Percentiles rank a stretch among this genome's conserved stretches.
Evolutionary conservation across 1,140 invertebrate species (phyloP).

Genomic region (Cepaea nemoralis): DNA sequence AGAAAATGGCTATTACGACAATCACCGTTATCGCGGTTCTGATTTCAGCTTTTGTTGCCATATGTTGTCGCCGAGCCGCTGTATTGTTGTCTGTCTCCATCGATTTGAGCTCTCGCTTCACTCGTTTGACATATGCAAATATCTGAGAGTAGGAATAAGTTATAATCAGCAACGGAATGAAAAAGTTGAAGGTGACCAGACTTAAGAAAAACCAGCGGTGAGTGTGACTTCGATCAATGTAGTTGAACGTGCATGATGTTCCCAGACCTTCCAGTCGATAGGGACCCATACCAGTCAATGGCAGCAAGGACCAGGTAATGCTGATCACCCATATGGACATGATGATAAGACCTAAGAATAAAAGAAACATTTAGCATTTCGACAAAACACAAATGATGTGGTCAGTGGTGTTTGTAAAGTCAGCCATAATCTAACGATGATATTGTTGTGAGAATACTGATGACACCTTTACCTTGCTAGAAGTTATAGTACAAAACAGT

Average conservation of each 20-base stretch:
- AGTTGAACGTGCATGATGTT: conserved; percentile 57
- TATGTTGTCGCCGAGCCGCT: conserved; percentile 1
- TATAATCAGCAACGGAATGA: conserved; percentile 43
- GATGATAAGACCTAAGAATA: conserved; percentile 22
- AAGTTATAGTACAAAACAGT: too few species aligned
- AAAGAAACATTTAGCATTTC: neutral
- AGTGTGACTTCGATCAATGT: conserved; percentile 32
- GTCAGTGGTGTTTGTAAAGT: neutral
- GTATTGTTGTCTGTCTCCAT: neutral
- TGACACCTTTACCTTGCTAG: too few species aligned
- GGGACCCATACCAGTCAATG: conserved; percentile 46
- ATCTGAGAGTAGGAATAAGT: conserved; percentile 49
- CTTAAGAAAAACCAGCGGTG: conserved; percentile 45
- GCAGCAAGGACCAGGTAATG: conserved; percentile 35
- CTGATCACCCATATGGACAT: conserved; percentile 45
- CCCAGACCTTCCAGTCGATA: conserved; percentile 51
- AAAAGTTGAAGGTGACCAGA: conserved; percentile 44
- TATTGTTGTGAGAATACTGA: too few species aligned
- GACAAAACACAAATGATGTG: neutral
- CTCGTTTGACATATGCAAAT: conserved; percentile 37
- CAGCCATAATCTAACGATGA: too few species aligned
- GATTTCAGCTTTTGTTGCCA: conserved; percentile 39
- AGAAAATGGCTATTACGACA: conserved; percentile 46
- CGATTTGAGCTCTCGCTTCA: conserved; percentile 38
- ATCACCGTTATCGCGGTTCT: conserved; percentile 42